These are phyloP conservation scores for Trematocara macrostoma DNA, from an alignment of 2,113 vertebrate species.

Conservation along the genomic window DNA sequence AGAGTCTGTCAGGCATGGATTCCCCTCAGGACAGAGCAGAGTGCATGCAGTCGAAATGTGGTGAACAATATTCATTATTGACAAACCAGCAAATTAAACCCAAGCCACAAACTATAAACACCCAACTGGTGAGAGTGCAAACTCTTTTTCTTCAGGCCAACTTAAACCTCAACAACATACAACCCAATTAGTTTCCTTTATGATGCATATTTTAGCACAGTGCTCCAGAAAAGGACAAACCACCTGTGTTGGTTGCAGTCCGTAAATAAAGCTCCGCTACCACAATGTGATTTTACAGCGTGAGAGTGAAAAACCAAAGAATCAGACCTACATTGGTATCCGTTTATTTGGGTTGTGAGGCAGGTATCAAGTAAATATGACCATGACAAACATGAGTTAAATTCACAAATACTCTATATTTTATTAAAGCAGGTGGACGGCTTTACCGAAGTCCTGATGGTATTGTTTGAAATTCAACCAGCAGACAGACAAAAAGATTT, in stretches of 20 bases:
- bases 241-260: neutral
- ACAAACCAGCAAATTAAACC: neutral
- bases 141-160: neutral
- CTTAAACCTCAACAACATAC: neutral
- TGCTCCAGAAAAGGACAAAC: neutral
- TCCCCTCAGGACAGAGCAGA: neutral
- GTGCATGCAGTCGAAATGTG: fast-evolving
- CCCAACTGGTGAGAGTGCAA: neutral
- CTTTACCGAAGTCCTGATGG: fast-evolving
- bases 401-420: neutral
- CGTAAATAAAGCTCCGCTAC: fast-evolving
- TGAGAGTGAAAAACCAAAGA: neutral
- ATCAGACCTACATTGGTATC: neutral
- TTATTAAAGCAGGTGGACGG: neutral
- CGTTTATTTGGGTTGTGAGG: fast-evolving
- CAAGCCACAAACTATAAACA: neutral
- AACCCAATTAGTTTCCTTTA: neutral
- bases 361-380: neutral
- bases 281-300: fast-evolving
- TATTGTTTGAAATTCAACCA: neutral
- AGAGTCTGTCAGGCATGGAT: neutral
- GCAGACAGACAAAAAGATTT: neutral
- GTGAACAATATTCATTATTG: neutral
- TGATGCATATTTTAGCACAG: neutral
- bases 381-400: neutral